Percentiles rank a stretch among this genome's conserved stretches.
These are phyloP conservation scores for Acronicta aceris DNA, from an alignment of 2,888 invertebrate genomes.

Conservation along the genomic window DNA sequence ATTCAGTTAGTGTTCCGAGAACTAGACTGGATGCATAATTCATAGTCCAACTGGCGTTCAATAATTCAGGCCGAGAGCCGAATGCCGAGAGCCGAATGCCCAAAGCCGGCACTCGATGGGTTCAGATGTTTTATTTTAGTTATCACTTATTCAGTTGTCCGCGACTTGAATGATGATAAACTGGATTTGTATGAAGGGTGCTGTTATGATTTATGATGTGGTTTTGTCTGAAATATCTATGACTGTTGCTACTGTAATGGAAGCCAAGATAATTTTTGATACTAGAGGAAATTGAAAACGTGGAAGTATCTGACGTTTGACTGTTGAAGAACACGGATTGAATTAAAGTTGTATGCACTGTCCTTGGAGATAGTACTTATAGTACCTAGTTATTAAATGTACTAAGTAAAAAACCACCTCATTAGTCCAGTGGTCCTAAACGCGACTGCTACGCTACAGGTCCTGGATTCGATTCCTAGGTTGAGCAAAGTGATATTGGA, in stretches of 20 bases:
- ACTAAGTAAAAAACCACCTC: too few species aligned
- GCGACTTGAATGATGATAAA: slow-evolving; percentile 52
- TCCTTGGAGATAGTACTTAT: too few species aligned
- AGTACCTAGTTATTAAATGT: too few species aligned
- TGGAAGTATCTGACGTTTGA: too few species aligned
- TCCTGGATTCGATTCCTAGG: too few species aligned
- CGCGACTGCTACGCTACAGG: too few species aligned
- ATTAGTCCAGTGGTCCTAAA: too few species aligned
- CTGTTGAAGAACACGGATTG: too few species aligned
- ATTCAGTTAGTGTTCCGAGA: slow-evolving; percentile 54
- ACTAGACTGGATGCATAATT: slow-evolving; percentile 57
- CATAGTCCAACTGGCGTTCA: slow-evolving; percentile 55
- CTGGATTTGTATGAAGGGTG: slow-evolving; percentile 46
- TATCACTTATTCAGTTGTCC: slow-evolving; percentile 58
- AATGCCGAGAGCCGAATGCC: slow-evolving; percentile 44
- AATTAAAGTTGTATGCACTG: too few species aligned
- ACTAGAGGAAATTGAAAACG: too few species aligned
- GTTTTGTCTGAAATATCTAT: slow-evolving; percentile 35
- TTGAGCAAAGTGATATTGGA: too few species aligned
- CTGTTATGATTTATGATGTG: slow-evolving; percentile 39
- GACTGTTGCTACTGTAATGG: background rate
- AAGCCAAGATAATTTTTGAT: background rate
- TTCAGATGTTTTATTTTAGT: slow-evolving; percentile 59
- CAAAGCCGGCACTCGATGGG: slow-evolving; percentile 45
- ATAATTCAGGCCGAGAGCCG: slow-evolving; percentile 57